Evolutionary conservation across 1,140 invertebrate species (phyloP).

Genomic region (Littorina saxatilis): DNA sequence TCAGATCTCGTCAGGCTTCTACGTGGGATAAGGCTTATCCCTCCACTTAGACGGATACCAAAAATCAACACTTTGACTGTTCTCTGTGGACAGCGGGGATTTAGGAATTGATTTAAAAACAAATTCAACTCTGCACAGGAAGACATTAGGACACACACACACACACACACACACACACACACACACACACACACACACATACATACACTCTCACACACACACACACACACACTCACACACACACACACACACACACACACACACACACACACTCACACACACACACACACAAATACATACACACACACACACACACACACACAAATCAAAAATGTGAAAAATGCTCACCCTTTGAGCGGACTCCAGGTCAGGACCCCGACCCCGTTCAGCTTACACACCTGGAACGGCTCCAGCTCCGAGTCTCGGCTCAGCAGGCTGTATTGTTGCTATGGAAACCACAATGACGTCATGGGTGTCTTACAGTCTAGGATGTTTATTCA

Average conservation of each 20-base stretch:
- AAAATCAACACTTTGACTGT: neutral
- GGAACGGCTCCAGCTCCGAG: slow-evolving; percentile 60
- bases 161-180: no score
- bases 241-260: neutral
- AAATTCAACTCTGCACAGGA: no score
- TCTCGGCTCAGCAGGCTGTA: slow-evolving; percentile 60
- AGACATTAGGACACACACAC: no score
- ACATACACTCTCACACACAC: no score
- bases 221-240: no score
- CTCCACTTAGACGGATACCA: neutral
- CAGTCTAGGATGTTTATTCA: no score
- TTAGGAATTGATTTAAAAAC: no score
- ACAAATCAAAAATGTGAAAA: neutral
- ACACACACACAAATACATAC: no score
- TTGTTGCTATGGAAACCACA: slow-evolving; percentile 67
- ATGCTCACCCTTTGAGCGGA: slow-evolving; percentile 62
- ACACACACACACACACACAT: neutral
- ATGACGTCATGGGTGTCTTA: no score
- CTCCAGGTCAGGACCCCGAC: slow-evolving; percentile 66
- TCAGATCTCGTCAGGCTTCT: no score
- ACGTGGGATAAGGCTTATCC: no score
- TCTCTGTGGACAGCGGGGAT: neutral
- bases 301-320: no score
- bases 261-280: neutral
- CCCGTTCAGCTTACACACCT: slow-evolving; percentile 62